Conservation (phyloP, 2,113 vertebrate species). For the Trematomus loennbergii region DNA sequence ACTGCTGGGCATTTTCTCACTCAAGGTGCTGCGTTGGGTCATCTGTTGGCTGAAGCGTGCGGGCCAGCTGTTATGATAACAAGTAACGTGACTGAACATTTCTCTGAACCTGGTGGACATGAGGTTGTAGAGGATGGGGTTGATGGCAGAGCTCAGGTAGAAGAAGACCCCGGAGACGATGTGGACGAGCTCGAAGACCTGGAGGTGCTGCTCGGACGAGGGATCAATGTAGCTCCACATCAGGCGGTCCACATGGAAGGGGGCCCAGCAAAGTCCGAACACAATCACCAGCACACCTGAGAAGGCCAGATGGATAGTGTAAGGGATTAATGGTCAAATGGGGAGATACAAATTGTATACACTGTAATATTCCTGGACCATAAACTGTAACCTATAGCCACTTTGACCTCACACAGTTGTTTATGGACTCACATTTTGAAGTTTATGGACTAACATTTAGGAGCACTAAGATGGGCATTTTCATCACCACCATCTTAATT, state of each 20-base stretch:
- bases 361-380: neutral
- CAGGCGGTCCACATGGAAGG: constrained; percentile 91
- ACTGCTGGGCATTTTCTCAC: neutral
- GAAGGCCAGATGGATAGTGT: neutral
- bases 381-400: no score
- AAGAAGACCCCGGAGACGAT: constrained; percentile 90
- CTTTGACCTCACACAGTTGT: no score
- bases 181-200: constrained; percentile 86
- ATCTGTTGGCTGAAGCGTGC: constrained; percentile 64
- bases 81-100: constrained; percentile 88
- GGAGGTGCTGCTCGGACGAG: constrained; percentile 77
- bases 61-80: constrained; percentile 16
- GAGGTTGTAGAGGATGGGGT: constrained; percentile 94
- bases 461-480: no score
- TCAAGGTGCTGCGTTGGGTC: constrained; percentile 82
- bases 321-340: neutral
- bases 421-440: no score
- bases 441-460: no score
- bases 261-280: constrained; percentile 93
- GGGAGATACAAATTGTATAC: neutral
- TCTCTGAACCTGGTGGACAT: constrained; percentile 93
- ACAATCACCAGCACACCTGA: constrained; percentile 91
- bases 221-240: constrained; percentile 89
- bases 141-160: constrained; percentile 91
- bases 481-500: no score